Conservation (phyloP, 2,113 vertebrate genomes). For the Ptyas mucosa region DNA sequence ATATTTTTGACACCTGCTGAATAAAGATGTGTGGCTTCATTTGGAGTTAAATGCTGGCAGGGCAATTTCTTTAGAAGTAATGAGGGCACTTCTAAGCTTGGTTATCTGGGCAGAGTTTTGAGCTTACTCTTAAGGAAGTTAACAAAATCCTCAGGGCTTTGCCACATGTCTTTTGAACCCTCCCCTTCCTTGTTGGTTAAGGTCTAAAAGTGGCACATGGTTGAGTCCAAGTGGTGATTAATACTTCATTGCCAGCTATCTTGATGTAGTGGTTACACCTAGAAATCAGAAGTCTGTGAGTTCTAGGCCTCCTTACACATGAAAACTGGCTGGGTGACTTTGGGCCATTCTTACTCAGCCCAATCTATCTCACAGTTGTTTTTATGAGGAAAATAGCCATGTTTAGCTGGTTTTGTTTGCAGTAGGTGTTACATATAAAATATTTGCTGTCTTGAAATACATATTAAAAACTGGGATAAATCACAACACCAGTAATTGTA, state of each 20-base stretch:
- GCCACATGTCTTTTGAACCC: not conserved
- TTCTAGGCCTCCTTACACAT: not conserved
- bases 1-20: not conserved
- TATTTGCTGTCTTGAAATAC: not conserved
- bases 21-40: not conserved
- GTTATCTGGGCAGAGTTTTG: not conserved
- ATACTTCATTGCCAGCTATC: not conserved
- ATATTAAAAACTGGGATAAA: not conserved
- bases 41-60: not conserved
- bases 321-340: not conserved
- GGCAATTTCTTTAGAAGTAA: not conserved
- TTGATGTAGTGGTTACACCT: not conserved
- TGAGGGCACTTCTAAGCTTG: not conserved
- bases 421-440: not conserved
- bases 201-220: not conserved
- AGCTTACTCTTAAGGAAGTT: not conserved
- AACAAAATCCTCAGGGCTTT: not conserved
- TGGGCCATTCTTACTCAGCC: too few relatives aligned
- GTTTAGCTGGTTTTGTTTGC: too few relatives aligned
- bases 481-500: not conserved
- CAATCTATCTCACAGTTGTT: too few relatives aligned
- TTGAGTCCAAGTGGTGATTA: not conserved
- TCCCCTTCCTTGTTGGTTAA: not conserved
- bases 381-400: not conserved
- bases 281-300: not conserved